Conservation (phyloP, 2,113 vertebrate species). For the Rhinogobius similis region DNA sequence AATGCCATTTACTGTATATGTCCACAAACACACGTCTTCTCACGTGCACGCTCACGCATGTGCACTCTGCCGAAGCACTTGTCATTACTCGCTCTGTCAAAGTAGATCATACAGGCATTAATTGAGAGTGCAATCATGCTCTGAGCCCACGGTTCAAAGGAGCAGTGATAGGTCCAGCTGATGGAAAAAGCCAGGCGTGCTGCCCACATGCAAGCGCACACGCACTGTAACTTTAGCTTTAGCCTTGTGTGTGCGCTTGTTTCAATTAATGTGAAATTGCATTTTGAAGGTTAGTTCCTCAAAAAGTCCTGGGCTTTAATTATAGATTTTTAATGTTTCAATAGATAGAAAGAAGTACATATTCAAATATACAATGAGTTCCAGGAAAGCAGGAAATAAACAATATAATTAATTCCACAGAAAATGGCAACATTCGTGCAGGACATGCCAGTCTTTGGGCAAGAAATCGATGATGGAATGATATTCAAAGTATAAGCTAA, state of each 20-base stretch:
- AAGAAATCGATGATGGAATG: background rate
- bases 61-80: slow-evolving; percentile 33
- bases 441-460: too few species aligned
- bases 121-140: slow-evolving; percentile 76
- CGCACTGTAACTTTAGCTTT: slow-evolving; percentile 7
- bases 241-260: slow-evolving; percentile 7
- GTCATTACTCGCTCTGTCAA: slow-evolving; percentile 67
- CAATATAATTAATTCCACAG: too few species aligned
- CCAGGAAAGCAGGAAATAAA: background rate
- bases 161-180: slow-evolving; percentile 74
- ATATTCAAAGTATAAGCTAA: background rate
- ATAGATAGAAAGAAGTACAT: background rate
- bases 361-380: background rate
- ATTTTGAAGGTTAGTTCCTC: background rate
- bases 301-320: background rate
- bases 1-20: background rate
- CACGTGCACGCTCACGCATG: background rate
- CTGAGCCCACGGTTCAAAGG: slow-evolving; percentile 76
- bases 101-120: slow-evolving; percentile 72
- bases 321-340: background rate
- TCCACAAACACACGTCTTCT: slow-evolving; percentile 2
- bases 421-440: too few species aligned
- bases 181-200: slow-evolving; percentile 60
- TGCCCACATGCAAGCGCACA: slow-evolving; percentile 32
- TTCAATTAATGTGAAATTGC: slow-evolving; percentile 11